Evolutionary conservation across 2,113 vertebrate genomes (phyloP), one percentile per base, ranked within the genome.

Genomic region (Regulus satrapa): DNA sequence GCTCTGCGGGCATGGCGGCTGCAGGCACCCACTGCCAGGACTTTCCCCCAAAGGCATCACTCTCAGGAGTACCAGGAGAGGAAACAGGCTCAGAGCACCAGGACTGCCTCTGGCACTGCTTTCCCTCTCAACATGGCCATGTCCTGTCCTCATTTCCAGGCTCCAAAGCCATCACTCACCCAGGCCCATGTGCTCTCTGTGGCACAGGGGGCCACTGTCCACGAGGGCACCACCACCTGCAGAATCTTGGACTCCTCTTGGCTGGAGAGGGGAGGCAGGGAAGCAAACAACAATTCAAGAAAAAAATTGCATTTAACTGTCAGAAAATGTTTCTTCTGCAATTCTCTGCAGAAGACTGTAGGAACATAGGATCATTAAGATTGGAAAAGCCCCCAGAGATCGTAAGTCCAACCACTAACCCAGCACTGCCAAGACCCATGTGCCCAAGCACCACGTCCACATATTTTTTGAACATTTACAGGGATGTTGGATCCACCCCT

Each of bases 121-220:
- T 84, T 45, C 87, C 31, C 36, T 61, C 58, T 43, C 61, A 43
- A 7, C 46, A 32, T 54, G 59, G 17, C 45, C 7, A 2, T 55
- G 52, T 59, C 43, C 31, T 1, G 0, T n/a, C n/a, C 43, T 16
- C 10, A 3, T 23, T 46, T 51, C 54, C n/a, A 2, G 1, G 10
- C 13, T 66, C 45, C 6, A 12, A 56, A 86, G 59, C 19, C 48
- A 38, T 21, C 1, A 1, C 5, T 28, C 32, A 8, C 56, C 32
- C 58, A 21, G 51, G 26, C 28, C 36, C 48, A 48, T 0, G 0
- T 7, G 19, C 19, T 86, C 43, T n/a, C 38, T 38, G 23, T 2
- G 9, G 24, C 66, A 63, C 2, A 0, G 34, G 12, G 8, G 18
- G 46, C 24, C 49, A 31, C 40, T 41, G 26, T 36, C 21, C 32